Base-by-base conservation (phyloP, 1,140 invertebrate species). In the Megathymus violae region DNA sequence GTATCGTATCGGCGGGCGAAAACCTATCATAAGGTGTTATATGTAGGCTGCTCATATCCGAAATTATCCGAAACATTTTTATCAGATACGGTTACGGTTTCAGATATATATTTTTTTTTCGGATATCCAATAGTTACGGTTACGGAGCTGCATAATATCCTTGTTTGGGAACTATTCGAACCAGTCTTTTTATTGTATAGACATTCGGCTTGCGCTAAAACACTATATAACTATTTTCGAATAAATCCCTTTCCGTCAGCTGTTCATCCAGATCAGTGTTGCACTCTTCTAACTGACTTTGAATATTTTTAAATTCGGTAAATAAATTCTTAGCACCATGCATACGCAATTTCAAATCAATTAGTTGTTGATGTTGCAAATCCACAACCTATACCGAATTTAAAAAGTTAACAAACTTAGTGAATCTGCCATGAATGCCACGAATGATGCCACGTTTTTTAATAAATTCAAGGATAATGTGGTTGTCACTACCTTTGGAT, bases 191-290 rank as follows among this genome's bases (percentile, higher is more conserved):
- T 46, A 1, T 4, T 46, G 22, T 31, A n/a, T 10, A 54, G 19
- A 22, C 15, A 43, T 31, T 64, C 51, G 0, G 62, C 62, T 16
- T 47, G 17, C 17, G 52, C 41, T 41, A 58, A 16, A 16, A 36
- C 10, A 50, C 25, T 48, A 13, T 64, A 64, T 56, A 64, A 56
- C 22, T 48, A 43, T 50, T 34, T 38, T 64, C 62, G n/a, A 64
- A 64, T 16, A 27, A n/a, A 50, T 64, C 51, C 22, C 62, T 31
- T 40, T 64, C 17, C 14, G 51, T 56, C 46, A 64, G 36, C 25
- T 64, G 62, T 14, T 54, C 62, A 22, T 48, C 51, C 56, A 64
- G 19, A 44, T 59, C 52, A 36, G 10, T 41, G n/a, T 52, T 54
- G 9, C 3, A 7, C 50, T 65, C 47, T 60, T 65, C 63, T 3